Conservation (phyloP, 2,797 vertebrate species). For the Syngnathus rostellatus region DNA sequence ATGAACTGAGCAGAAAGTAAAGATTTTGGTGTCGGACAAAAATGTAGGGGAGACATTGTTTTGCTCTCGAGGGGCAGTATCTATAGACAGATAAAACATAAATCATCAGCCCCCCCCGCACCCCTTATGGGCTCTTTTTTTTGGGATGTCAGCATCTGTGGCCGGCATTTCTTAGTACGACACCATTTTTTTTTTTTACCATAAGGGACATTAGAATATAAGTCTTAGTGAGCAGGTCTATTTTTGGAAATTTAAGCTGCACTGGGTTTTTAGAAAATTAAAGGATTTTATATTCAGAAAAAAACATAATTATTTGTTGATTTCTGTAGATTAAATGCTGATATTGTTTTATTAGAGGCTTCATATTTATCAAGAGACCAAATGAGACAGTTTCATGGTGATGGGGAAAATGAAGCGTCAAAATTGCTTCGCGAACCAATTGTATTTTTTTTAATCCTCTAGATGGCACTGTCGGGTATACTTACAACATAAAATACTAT, state of each 20-base stretch:
- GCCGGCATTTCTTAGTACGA: not conserved
- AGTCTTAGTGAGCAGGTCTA: too few species aligned
- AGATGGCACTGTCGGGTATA: too few species aligned
- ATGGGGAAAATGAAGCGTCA: too few species aligned
- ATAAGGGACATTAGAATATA: too few species aligned
- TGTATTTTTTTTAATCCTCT: too few species aligned
- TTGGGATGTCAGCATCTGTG: not conserved
- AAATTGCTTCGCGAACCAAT: too few species aligned
- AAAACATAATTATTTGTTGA: not conserved
- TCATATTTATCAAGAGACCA: not conserved
- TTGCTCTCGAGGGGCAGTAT: slow-evolving; percentile 27
- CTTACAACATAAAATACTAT: too few species aligned
- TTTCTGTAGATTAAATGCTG: not conserved
- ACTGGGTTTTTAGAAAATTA: too few species aligned
- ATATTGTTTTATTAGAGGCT: not conserved
- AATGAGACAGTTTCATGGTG: not conserved
- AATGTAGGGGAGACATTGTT: slow-evolving; percentile 27
- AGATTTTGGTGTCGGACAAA: slow-evolving; percentile 25
- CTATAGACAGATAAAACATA: slow-evolving; percentile 32
- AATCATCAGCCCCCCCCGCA: not conserved
- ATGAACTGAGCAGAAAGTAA: slow-evolving; percentile 23
- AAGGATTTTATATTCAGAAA: too few species aligned
- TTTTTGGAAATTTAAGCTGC: too few species aligned
- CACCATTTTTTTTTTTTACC: not conserved
- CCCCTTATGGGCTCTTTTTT: not conserved